A percentile compares a stretch with the other conserved stretches of the same genome.
These are phyloP conservation scores for Plagodis dolabraria DNA, from an alignment of 2,888 invertebrate species.

Conservation along the genomic window DNA sequence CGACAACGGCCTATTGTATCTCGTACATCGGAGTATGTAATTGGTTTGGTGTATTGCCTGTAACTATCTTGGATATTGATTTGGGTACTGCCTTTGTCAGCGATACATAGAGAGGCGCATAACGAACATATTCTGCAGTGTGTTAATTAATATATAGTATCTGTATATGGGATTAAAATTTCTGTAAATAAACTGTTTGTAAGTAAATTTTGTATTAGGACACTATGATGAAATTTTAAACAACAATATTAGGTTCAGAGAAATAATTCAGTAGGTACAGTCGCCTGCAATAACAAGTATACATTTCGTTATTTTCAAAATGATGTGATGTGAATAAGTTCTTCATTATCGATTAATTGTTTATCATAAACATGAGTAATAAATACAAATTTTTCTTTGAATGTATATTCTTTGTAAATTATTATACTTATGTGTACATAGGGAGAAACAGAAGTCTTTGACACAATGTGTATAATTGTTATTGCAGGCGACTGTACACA, in stretches of 20 bases:
- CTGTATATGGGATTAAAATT: neutral
- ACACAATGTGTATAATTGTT: no score
- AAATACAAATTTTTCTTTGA: no score
- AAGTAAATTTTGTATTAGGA: neutral
- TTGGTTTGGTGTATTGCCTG: conserved; percentile 38
- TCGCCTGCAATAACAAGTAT: no score
- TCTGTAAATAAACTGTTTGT: neutral
- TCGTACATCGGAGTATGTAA: conserved; percentile 48
- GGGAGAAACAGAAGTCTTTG: no score
- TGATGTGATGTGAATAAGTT: no score
- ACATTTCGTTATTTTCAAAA: no score
- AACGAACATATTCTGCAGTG: conserved; percentile 1
- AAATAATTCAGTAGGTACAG: neutral
- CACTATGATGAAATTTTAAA: neutral
- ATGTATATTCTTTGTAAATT: no score
- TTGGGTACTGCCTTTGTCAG: conserved; percentile 19
- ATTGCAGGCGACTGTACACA: no score
- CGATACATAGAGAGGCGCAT: conserved; percentile 6
- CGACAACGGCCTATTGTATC: conserved; percentile 60
- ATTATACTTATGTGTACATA: no score
- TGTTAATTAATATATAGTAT: neutral
- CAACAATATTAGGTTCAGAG: neutral
- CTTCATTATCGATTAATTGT: no score
- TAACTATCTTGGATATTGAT: conserved; percentile 19
- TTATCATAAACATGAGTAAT: no score